A percentile compares a stretch with the other conserved stretches of the same genome.
These are phyloP conservation scores for Apamea crenata DNA, from an alignment of 2,888 invertebrate species.

Conservation along the genomic window DNA sequence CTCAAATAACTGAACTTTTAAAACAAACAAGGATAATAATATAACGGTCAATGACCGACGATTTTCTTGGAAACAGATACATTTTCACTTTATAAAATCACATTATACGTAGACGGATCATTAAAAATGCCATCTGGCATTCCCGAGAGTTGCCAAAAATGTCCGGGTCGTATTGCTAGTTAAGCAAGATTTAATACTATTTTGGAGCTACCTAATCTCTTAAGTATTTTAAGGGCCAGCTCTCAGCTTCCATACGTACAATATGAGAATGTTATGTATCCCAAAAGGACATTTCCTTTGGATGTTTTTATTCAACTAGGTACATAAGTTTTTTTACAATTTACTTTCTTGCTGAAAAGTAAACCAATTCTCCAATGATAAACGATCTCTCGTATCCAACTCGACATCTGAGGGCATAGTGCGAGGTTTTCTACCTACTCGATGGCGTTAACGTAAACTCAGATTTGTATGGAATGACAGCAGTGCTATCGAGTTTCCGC, in stretches of 20 bases:
- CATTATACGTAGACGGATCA: slow-evolving; percentile 33
- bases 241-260: not conserved
- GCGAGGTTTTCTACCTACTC: too few relatives aligned
- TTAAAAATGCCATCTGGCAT: slow-evolving; percentile 47
- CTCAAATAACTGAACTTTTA: not conserved
- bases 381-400: too few relatives aligned
- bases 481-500: too few relatives aligned
- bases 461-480: too few relatives aligned
- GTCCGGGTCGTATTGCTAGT: slow-evolving; percentile 14
- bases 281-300: not conserved
- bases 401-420: too few relatives aligned
- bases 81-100: slow-evolving; percentile 39
- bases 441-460: too few relatives aligned
- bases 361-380: too few relatives aligned
- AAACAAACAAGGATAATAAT: slow-evolving; percentile 1
- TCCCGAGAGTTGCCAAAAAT: slow-evolving; percentile 24
- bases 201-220: not conserved
- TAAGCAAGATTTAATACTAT: slow-evolving; percentile 32
- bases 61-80: slow-evolving; percentile 25
- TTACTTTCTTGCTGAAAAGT: too few relatives aligned
- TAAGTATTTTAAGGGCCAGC: not conserved
- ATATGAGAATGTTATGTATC: not conserved
- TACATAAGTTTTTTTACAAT: too few relatives aligned
- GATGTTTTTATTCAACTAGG: too few relatives aligned
- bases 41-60: slow-evolving; percentile 38